These are phyloP conservation scores for Tragelaphus strepsiceros DNA, from an alignment of 2,113 vertebrate genomes.

Conservation along the genomic window DNA sequence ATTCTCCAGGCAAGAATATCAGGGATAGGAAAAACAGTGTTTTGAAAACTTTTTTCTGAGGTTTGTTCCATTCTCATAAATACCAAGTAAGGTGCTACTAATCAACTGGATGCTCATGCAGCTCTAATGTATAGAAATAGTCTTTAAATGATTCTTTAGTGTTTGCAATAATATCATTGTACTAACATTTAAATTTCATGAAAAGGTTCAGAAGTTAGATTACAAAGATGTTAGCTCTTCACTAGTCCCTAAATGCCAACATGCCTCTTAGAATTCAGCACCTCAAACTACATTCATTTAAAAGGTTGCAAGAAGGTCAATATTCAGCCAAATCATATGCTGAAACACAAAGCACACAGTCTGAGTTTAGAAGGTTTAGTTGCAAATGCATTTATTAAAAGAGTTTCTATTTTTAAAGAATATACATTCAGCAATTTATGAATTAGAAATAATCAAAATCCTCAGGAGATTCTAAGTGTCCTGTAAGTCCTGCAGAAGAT, in stretches of 20 bases:
- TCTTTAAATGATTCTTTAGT: not conserved
- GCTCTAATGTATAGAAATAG: not conserved
- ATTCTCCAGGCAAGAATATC: not conserved
- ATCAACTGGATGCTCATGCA: not conserved
- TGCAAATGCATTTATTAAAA: slow-evolving; percentile 47
- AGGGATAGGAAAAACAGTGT: not conserved
- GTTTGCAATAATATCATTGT: not conserved
- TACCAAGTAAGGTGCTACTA: not conserved
- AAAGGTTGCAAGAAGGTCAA: slow-evolving; percentile 28
- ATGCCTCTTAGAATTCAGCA: slow-evolving; percentile 13
- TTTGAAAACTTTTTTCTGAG: not conserved
- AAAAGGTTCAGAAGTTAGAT: slow-evolving; percentile 42
- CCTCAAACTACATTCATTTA: not conserved
- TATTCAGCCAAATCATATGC: not conserved
- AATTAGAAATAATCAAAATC: slow-evolving; percentile 56
- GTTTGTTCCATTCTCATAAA: not conserved
- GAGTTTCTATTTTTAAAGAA: slow-evolving; percentile 47
- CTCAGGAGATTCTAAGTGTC: slow-evolving; percentile 34
- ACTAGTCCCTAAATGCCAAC: slow-evolving; percentile 7
- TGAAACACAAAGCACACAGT: not conserved
- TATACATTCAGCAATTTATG: slow-evolving; percentile 30
- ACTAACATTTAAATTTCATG: slow-evolving; percentile 48
- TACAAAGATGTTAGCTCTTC: slow-evolving; percentile 24
- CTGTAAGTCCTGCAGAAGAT: not conserved
- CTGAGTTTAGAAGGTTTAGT: slow-evolving; percentile 21